Base-by-base conservation (phyloP, 2,113 vertebrate species). In the Eclectus roratus region DNA sequence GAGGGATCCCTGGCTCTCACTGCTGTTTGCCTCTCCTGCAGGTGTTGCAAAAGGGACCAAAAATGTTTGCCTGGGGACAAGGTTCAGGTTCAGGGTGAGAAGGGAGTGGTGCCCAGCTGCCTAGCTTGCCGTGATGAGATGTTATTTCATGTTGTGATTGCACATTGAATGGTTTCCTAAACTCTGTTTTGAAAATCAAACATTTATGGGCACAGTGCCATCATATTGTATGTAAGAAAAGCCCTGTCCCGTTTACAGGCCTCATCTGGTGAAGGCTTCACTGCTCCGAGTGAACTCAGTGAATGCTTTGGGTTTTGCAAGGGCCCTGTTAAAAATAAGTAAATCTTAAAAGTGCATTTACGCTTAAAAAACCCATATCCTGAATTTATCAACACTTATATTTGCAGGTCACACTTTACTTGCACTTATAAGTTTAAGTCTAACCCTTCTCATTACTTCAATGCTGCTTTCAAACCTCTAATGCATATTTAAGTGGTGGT, bases 401-500 rank as follows among this genome's bases (percentile, higher is more conserved):
- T 97, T 97, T 96, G 96, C 95, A 97, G 96, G 96, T 96, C 96
- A 97, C 93, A 90, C 93, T 96, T 96, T 95, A 92, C 94, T 95
- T 94, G 91, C 96, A 85, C 95, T 95, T 87, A 44, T 93, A 95
- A 96, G 91, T 97, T 96, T 91, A 88, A 96, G 88, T 43, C 96
- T 97, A 97, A 96, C 88, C 94, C 94, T 95, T 96, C 91, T 97
- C 85, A 97, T 97, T 97, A 97, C 92, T 95, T 95, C 93, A 97
- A 95, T 55, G 91, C 88, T 69, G 85, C 80, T 94, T 97, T 97
- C 93, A 96, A 97, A 94, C 86, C 94, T 94, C 85, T 97, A 96
- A 97, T 97, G 92, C 97, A 97, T 97, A 96, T 97, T 97, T 97
- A 97, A 97, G 93, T 93, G 95, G 92, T 89, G 92, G 89, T 96